Evolutionary conservation across 2,888 invertebrate species (phyloP).

Genomic region (Stenichneumon culpator): DNA sequence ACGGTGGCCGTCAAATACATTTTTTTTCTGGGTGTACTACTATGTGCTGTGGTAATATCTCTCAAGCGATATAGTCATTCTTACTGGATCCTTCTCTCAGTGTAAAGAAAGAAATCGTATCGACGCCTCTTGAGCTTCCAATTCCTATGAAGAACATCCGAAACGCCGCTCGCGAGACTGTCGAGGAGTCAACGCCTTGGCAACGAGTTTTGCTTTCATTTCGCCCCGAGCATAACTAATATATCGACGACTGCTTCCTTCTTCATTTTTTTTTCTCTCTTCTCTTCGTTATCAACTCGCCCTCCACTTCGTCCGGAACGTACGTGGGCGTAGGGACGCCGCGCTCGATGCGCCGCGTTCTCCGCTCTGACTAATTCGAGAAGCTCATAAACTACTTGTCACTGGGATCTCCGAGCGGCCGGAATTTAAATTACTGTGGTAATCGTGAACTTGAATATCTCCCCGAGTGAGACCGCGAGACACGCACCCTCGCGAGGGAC

Average conservation of each 20-base stretch:
- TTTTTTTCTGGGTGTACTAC: no score
- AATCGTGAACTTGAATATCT: slow-evolving; percentile 41
- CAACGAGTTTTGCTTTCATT: slow-evolving; percentile 66
- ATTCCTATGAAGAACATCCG: slow-evolving; percentile 21
- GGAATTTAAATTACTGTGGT: slow-evolving; percentile 63
- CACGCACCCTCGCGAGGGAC: slow-evolving; percentile 63
- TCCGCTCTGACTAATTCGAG: slow-evolving; percentile 64
- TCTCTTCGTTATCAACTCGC: slow-evolving; percentile 36
- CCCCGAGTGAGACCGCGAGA: slow-evolving; percentile 23
- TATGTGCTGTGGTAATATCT: no score
- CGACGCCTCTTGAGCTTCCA: slow-evolving; percentile 44
- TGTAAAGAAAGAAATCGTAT: slow-evolving; percentile 4
- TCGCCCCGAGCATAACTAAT: slow-evolving; percentile 79
- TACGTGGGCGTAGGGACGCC: slow-evolving; percentile 63
- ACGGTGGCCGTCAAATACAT: no score
- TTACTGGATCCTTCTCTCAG: no score
- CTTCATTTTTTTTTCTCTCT: slow-evolving; percentile 12
- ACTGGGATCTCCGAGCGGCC: slow-evolving; percentile 32
- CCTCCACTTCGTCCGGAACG: slow-evolving; percentile 51
- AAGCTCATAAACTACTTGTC: slow-evolving; percentile 53
- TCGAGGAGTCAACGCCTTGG: slow-evolving; percentile 74
- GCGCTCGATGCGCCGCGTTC: slow-evolving; percentile 36
- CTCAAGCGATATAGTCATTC: no score
- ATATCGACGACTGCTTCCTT: slow-evolving; percentile 74
- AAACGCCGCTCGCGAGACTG: slow-evolving; percentile 46